Conservation (phyloP, 1,140 invertebrate genomes). For the Meloidogyne hapla region DNA sequence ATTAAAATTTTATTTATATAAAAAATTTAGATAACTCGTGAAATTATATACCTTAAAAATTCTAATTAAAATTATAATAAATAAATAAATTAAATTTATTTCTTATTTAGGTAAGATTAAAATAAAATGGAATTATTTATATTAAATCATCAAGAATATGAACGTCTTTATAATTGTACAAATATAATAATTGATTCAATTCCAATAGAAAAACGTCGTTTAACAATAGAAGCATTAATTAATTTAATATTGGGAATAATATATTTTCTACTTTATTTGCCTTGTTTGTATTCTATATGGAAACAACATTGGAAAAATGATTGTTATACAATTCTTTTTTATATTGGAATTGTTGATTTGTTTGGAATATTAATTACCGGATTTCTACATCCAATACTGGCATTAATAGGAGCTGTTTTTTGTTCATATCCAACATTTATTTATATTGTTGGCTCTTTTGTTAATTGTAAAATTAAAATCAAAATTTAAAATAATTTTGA, state of each 20-base stretch:
- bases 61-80: too few relatives aligned
- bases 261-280: slow-evolving; percentile 8
- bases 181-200: background rate
- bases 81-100: too few relatives aligned
- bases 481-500: background rate
- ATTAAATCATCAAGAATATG: background rate
- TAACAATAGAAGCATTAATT: background rate
- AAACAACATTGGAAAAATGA: slow-evolving; percentile 4
- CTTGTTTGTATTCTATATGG: slow-evolving; percentile 13
- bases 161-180: slow-evolving; percentile 15
- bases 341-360: slow-evolving; percentile 18
- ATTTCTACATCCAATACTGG: slow-evolving; percentile 8
- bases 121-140: slow-evolving; percentile 11
- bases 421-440: slow-evolving; percentile 28
- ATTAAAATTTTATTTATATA: too few relatives aligned
- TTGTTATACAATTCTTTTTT: slow-evolving; percentile 19
- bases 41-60: too few relatives aligned
- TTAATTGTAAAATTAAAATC: too few relatives aligned
- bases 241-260: background rate
- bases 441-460: slow-evolving; percentile 14
- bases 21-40: too few relatives aligned
- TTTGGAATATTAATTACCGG: slow-evolving; percentile 8
- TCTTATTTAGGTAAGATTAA: too few relatives aligned
- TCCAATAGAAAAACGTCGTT: slow-evolving; percentile 1
- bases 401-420: slow-evolving; percentile 19